Percentiles rank a stretch among this genome's conserved stretches.
Conservation (phyloP, 2,797 vertebrate genomes). For the Aldrovandia affinis region DNA sequence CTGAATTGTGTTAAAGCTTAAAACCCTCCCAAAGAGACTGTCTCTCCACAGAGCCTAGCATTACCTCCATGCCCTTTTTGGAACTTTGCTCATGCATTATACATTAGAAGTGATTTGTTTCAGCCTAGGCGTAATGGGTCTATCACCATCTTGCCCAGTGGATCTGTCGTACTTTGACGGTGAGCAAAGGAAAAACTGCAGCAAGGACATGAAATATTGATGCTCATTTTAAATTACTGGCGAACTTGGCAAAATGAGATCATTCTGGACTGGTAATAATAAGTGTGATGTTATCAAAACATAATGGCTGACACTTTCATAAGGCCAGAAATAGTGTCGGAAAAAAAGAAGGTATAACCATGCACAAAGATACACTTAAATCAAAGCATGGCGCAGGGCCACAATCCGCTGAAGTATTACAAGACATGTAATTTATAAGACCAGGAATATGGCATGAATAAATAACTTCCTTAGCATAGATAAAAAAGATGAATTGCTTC, state of each 20-base stretch:
- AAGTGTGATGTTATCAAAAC: not conserved
- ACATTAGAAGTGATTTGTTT: slow-evolving; percentile 37
- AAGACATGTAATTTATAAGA: not conserved
- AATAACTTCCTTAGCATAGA: slow-evolving; percentile 11
- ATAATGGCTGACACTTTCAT: slow-evolving; percentile 3
- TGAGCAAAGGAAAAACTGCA: slow-evolving; percentile 28
- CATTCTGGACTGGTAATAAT: slow-evolving; percentile 24
- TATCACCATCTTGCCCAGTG: not conserved
- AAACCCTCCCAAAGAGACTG: slow-evolving; percentile 14
- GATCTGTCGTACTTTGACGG: slow-evolving; percentile 37
- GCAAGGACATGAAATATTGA: slow-evolving; percentile 36
- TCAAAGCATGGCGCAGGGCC: not conserved
- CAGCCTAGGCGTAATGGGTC: slow-evolving; percentile 31
- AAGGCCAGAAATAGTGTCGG: not conserved
- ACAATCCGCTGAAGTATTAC: not conserved
- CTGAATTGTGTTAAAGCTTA: not conserved
- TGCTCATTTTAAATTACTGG: slow-evolving; percentile 33
- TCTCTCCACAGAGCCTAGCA: not conserved
- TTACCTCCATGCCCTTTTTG: slow-evolving; percentile 12
- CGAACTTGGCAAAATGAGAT: slow-evolving; percentile 27
- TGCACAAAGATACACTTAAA: not conserved
- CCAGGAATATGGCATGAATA: slow-evolving; percentile 5
- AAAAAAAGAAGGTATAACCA: not conserved
- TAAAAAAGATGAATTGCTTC: slow-evolving; percentile 6
- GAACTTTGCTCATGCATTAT: slow-evolving; percentile 32